Base-by-base conservation (phyloP, 2,888 invertebrate species). In the Eupithecia vulgata region DNA sequence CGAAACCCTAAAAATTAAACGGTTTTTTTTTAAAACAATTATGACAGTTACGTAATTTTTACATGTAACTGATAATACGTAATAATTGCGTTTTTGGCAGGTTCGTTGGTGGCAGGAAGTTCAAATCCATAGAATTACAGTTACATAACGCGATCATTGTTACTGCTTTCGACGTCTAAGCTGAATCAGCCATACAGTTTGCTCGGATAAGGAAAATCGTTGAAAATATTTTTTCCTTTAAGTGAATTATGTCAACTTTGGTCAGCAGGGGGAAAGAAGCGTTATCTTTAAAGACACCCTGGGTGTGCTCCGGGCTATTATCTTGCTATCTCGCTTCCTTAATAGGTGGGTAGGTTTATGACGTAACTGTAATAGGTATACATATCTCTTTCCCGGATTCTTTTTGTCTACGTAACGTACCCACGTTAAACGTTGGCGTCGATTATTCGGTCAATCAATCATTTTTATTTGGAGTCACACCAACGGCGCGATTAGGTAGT, bases 251-350 rank as follows among this genome's bases (percentile, higher is more conserved):
- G 83, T 83, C 83, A 82, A 78, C 79, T 80, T 71, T 79, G 84
- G 84, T 83, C 84, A 84, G 79, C 78, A 79, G 76, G 80, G 81
- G 76, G 52, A 80, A 80, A 82, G 80, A 78, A 84, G 79, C 77
- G 77, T 81, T 85, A 86, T 87, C 84, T 87, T 83, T 85, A 85
- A 84, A 80, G 79, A 79, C 74, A 79, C 82, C 71, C 75, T 66
- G 75, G 75, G 75, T 75, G 75, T 68, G 81, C 79, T 81, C 80
- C 79, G 76, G 78, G 77, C 81, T 81, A 81, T 85, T 81, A 85
- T 84, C 78, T 82, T 76, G 81, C 81, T 82, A 85, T 86, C 82
- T 80, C 79, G 75, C 81, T 81, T 84, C 81, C 81, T 80, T 82
- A 80, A 81, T 79, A 70, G 75, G 72, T 76, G 71, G 69, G 75